phyloP scores from a whole-genome alignment of 2,797 vertebrate genomes.

The Cynopterus sphinx region DNA sequence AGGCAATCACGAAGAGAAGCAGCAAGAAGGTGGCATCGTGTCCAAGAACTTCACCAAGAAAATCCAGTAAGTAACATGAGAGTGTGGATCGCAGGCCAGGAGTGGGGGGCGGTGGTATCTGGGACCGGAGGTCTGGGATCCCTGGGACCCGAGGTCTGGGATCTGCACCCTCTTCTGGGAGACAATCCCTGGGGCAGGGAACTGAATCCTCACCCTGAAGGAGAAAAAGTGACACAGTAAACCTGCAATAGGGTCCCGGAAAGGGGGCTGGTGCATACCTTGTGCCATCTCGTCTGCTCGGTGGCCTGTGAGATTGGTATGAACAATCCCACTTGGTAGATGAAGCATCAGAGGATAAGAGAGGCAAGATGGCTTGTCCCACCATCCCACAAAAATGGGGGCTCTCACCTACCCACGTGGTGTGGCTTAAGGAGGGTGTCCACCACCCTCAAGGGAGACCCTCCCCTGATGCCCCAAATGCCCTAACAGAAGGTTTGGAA shows the following conservation, averaged over 20 bases:
- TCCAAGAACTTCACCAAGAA: slow-evolving; percentile 99
- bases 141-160: not conserved
- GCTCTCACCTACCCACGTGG: accelerated
- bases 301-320: not conserved
- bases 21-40: slow-evolving; percentile 97
- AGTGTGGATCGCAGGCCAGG: accelerated
- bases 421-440: not conserved
- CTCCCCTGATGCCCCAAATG: no score
- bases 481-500: not conserved
- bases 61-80: slow-evolving; percentile 93
- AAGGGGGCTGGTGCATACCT: accelerated
- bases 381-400: not conserved
- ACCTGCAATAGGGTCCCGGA: not conserved
- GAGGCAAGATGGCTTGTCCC: no score
- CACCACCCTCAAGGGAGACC: not conserved
- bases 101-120: not conserved
- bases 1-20: slow-evolving; percentile 99
- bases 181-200: not conserved
- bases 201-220: not conserved
- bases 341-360: not conserved
- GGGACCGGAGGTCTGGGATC: not conserved
- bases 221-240: not conserved
- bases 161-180: not conserved
- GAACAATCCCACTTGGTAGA: not conserved
- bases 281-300: not conserved